phyloP scores from a whole-genome alignment of 1,140 invertebrate species.

The Cotesia chilonis region DNA sequence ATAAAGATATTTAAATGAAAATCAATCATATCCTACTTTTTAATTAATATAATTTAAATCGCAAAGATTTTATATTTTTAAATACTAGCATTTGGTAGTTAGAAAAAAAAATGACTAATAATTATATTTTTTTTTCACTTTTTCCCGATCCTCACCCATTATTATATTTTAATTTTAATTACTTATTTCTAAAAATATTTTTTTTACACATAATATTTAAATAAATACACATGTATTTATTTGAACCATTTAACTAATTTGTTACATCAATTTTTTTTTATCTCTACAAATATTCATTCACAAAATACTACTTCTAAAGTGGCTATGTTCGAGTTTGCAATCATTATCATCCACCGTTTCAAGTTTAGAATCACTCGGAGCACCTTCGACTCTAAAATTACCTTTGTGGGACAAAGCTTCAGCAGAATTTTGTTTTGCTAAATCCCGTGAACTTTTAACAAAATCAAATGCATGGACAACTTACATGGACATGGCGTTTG shows the following conservation, averaged over 20 bases:
- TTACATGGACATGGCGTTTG: constrained; percentile 60
- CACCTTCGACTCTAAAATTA: constrained; percentile 67
- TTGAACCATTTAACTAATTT: no score
- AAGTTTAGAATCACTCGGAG: constrained; percentile 65
- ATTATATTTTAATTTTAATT: constrained; percentile 32
- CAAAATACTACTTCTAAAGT: constrained; percentile 49
- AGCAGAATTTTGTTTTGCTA: constrained; percentile 78
- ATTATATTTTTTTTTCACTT: constrained; percentile 2
- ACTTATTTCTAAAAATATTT: not conserved
- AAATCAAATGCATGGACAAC: constrained; percentile 66
- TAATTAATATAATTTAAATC: no score
- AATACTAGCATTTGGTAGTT: no score
- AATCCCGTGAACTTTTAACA: constrained; percentile 74
- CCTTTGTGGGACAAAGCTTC: constrained; percentile 78
- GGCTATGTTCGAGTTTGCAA: constrained; percentile 69
- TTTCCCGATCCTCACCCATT: constrained; percentile 40
- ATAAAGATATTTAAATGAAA: no score
- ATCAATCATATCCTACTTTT: no score
- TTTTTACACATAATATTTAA: no score
- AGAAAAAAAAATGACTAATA: constrained; percentile 6
- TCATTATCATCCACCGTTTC: constrained; percentile 65
- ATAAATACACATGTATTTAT: no score
- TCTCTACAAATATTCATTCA: not conserved
- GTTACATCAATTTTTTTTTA: no score
- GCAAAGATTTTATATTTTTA: no score